These are phyloP conservation scores for Hycleus phaleratus DNA, from an alignment of 1,140 invertebrate species.

Conservation along the genomic window DNA sequence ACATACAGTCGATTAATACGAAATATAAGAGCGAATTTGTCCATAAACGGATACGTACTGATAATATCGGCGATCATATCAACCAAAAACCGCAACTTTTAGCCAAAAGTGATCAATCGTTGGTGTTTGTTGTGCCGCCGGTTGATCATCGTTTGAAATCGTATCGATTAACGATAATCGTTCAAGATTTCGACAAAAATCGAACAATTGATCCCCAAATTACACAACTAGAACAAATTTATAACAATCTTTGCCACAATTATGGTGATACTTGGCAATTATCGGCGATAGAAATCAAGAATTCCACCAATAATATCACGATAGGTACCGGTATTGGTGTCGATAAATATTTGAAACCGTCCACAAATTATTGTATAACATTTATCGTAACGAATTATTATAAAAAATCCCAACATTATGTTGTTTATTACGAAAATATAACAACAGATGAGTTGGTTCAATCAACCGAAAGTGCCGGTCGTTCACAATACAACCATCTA, in stretches of 20 bases:
- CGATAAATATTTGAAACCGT: constrained; percentile 15
- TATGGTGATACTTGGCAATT: constrained; percentile 29
- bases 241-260: constrained; percentile 24
- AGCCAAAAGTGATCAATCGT: constrained; percentile 14
- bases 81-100: constrained; percentile 26
- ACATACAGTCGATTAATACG: constrained; percentile 24
- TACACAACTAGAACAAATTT: constrained; percentile 12
- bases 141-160: constrained; percentile 21
- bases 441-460: constrained; percentile 3
- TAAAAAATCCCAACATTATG: constrained; percentile 21
- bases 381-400: constrained; percentile 30
- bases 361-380: constrained; percentile 29
- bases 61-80: constrained; percentile 26
- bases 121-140: constrained; percentile 22
- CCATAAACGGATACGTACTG: constrained; percentile 17
- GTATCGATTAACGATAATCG: constrained; percentile 20
- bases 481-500: constrained; percentile 15
- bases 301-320: constrained; percentile 19
- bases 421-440: constrained; percentile 29
- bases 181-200: constrained; percentile 27
- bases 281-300: constrained; percentile 23
- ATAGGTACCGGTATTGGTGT: constrained; percentile 15
- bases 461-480: neutral
- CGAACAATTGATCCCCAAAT: constrained; percentile 9
- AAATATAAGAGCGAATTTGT: constrained; percentile 24